phyloP scores from a whole-genome alignment of 2,797 vertebrate genomes.

The Pangasius mekongensis region DNA sequence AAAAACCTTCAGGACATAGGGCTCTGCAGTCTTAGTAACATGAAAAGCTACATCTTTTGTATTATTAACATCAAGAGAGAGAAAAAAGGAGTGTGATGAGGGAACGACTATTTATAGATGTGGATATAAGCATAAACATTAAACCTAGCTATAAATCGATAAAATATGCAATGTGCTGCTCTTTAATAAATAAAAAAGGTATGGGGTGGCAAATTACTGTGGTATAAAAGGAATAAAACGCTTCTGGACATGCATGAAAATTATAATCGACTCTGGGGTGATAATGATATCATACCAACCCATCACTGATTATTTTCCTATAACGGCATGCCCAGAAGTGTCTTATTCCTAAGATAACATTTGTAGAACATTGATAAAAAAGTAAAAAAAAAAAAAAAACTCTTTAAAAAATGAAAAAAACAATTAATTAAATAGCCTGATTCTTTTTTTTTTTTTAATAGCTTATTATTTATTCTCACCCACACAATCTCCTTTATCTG shows the following conservation, averaged over 20 bases:
- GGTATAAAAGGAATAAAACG: neutral
- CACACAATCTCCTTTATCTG: constrained; percentile 90
- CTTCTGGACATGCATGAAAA: neutral
- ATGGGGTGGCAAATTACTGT: neutral
- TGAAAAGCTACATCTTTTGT: constrained; percentile 2
- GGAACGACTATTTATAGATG: neutral
- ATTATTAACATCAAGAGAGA: neutral
- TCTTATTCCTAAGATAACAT: neutral
- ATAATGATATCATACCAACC: neutral
- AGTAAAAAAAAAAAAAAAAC: no score
- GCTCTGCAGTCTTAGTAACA: no score
- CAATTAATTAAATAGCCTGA: neutral
- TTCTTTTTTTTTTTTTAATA: neutral
- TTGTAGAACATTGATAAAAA: neutral
- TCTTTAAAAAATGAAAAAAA: no score
- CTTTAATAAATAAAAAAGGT: neutral
- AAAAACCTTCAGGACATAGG: neutral
- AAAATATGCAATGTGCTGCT: neutral
- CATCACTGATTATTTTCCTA: neutral
- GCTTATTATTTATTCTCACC: constrained; percentile 75
- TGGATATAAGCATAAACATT: neutral
- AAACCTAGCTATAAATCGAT: neutral
- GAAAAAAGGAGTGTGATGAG: neutral
- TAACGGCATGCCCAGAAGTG: neutral
- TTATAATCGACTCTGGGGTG: no score